phyloP scores from a whole-genome alignment of 2,888 invertebrate genomes.

The Thymelicus acteon region DNA sequence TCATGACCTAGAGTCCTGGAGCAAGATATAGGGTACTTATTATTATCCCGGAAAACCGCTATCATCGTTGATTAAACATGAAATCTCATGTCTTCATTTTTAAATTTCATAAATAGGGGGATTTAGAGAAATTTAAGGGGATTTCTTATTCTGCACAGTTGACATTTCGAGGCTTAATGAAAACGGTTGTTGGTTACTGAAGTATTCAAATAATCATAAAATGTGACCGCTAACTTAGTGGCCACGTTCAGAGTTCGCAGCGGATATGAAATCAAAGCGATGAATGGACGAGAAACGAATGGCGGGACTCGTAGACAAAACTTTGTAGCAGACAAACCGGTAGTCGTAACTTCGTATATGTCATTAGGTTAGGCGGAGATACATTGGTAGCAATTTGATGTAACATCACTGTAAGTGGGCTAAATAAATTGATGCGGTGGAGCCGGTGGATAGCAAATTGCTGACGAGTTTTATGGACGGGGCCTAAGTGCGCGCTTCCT shows the following conservation, averaged over 20 bases:
- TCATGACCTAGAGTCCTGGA: too few relatives aligned
- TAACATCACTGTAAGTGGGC: slow-evolving; percentile 12
- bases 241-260: slow-evolving; percentile 60
- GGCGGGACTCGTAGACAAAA: slow-evolving; percentile 67
- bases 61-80: too few relatives aligned
- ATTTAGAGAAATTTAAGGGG: too few relatives aligned
- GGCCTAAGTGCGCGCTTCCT: neutral
- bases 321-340: slow-evolving; percentile 62
- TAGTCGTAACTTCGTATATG: slow-evolving; percentile 39
- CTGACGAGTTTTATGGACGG: slow-evolving; percentile 1
- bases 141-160: too few relatives aligned
- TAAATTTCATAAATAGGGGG: too few relatives aligned
- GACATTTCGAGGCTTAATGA: too few relatives aligned
- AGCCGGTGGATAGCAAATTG: neutral
- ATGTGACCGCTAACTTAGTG: slow-evolving; percentile 41
- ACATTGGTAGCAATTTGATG: slow-evolving; percentile 20
- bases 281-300: slow-evolving; percentile 79
- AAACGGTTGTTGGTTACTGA: too few relatives aligned
- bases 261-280: slow-evolving; percentile 76
- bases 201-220: too few relatives aligned
- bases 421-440: slow-evolving; percentile 11
- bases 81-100: too few relatives aligned
- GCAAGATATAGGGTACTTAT: too few relatives aligned
- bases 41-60: too few relatives aligned
- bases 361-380: slow-evolving; percentile 19